Base-by-base conservation (phyloP, 1,140 invertebrate species). In the Drosophila grimshawi region DNA sequence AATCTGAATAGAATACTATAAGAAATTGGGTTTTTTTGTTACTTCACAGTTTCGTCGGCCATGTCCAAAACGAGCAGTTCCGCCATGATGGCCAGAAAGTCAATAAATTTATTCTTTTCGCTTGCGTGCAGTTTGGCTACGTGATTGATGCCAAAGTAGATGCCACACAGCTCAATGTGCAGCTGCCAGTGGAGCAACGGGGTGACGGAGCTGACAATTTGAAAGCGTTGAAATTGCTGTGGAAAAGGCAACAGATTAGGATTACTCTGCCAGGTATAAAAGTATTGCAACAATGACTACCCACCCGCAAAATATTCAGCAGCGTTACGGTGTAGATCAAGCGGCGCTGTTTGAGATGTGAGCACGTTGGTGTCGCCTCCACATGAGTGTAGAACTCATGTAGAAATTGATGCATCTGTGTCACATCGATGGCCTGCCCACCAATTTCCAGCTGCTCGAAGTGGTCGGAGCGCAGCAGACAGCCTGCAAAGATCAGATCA, bases 11-110 rank as follows among this genome's bases (percentile, higher is more conserved):
- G 10, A 43, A n/a, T 43, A 43, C 39, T n/a, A 10, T n/a, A 43
- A n/a, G n/a, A n/a, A 33, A 6, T 2, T 5, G 4, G 8, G 2
- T 3, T 5, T 27, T 6, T 3, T 37, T 2, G 0, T 32, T 46
- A 81, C 79, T 27, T 27, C 4, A 7, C 51, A 8, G 3, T 37
- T 2, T 6, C 8, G 0, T 29, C 8, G 1, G 2, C 37, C 32
- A 11, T 56, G 3, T 77, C 79, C 27, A 45, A 39, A 1, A 48
- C 52, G 1, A 81, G 43, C n/a, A 81, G 43, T 19, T 81, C 78
- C 1, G 67, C 53, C 2, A 73, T 33, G 5, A 73, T 35, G 4
- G 8, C 19, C 39, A 72, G 2, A 5, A 81, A 41, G 2, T 71
- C 59, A 2, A 55, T 27, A 0, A 70, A 43, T 30, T 53, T 77